Conservation (phyloP, 2,113 vertebrate genomes). For the Phyllostomus discolor region DNA sequence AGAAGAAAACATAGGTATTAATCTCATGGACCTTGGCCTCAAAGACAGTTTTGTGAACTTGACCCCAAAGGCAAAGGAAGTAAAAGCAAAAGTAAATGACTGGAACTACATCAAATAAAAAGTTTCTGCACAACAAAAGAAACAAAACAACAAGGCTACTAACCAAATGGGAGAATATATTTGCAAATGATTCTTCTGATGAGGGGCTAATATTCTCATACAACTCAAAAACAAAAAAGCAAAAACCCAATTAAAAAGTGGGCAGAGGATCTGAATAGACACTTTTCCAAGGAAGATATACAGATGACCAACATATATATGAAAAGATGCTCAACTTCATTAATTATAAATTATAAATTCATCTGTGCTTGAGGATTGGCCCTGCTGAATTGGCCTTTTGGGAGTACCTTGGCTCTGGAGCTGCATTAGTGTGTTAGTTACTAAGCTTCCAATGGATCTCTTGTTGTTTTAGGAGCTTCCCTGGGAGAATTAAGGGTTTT, state of each 20-base stretch:
- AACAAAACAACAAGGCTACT: too few relatives aligned
- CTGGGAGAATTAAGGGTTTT: constrained; percentile 43
- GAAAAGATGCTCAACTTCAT: too few relatives aligned
- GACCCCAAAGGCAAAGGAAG: too few relatives aligned
- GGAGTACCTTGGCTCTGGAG: background rate
- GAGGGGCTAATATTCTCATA: background rate
- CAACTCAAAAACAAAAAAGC: background rate
- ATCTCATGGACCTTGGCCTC: too few relatives aligned
- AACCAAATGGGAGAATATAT: background rate
- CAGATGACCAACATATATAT: too few relatives aligned
- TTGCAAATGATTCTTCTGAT: background rate
- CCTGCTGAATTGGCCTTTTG: background rate
- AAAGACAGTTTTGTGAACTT: too few relatives aligned
- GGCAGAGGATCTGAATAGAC: too few relatives aligned
- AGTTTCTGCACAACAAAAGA: too few relatives aligned
- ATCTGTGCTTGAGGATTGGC: background rate
- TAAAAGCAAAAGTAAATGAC: too few relatives aligned
- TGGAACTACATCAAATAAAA: too few relatives aligned
- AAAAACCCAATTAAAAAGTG: background rate
- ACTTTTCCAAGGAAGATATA: too few relatives aligned
- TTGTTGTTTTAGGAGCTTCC: constrained; percentile 40
- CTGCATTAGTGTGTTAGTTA: background rate
- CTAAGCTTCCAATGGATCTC: background rate
- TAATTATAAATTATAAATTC: too few relatives aligned
- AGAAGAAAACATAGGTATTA: background rate